Conservation (phyloP, 2,888 invertebrate genomes). For the Rhabditoides inermis region DNA sequence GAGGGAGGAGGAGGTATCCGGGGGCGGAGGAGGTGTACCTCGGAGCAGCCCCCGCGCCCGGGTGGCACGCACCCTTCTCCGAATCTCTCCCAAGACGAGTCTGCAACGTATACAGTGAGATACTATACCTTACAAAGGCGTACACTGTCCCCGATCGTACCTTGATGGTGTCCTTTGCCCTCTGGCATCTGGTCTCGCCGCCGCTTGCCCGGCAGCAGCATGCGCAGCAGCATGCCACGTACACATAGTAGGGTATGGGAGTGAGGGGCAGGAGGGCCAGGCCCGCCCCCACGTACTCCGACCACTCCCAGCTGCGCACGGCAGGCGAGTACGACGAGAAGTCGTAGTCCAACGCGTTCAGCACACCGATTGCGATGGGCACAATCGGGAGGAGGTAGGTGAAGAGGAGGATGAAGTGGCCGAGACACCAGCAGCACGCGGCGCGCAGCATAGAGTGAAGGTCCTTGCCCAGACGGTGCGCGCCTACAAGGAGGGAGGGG, state of each 20-base stretch:
- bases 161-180: too few species aligned
- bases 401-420: constrained; percentile 41
- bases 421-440: constrained; percentile 47
- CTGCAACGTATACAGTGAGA: too few species aligned
- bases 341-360: constrained; percentile 45
- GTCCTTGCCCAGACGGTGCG: constrained; percentile 48
- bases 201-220: constrained; percentile 38
- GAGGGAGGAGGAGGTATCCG: constrained; percentile 50
- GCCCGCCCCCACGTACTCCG: constrained; percentile 41
- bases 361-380: constrained; percentile 43
- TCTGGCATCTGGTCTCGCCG: too few species aligned
- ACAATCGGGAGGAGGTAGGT: constrained; percentile 47
- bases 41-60: constrained; percentile 26
- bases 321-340: constrained; percentile 37
- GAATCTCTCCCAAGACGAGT: too few species aligned
- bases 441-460: constrained; percentile 39
- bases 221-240: constrained; percentile 34
- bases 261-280: constrained; percentile 47
- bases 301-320: constrained; percentile 40
- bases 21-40: constrained; percentile 44
- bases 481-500: constrained; percentile 24
- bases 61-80: too few species aligned
- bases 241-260: constrained; percentile 47
- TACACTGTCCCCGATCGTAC: too few species aligned
- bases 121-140: too few species aligned